Evolutionary conservation across 1,140 invertebrate genomes (phyloP).

Genomic region (Caenorhabditis brenneri): DNA sequence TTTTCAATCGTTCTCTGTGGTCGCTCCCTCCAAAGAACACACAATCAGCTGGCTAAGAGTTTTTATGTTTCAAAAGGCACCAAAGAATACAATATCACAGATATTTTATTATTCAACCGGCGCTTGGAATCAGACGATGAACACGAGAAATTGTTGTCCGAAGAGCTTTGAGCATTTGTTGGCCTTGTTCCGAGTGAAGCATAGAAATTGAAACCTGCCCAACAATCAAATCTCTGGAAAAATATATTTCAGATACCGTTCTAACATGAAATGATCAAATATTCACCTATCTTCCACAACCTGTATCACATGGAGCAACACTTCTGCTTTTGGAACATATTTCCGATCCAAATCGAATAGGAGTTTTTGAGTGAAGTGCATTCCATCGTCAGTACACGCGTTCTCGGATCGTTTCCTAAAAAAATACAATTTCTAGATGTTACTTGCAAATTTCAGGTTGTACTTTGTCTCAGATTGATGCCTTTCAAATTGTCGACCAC

Average conservation of each 20-base stretch:
- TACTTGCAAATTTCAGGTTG: no score
- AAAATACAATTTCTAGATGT: not conserved
- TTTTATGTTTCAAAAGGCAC: not conserved
- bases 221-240: not conserved
- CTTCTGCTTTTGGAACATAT: slow-evolving; percentile 9
- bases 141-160: not conserved
- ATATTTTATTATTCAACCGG: slow-evolving; percentile 10
- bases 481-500: not conserved
- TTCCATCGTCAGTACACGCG: slow-evolving; percentile 17
- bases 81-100: not conserved
- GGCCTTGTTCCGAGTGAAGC: slow-evolving; percentile 19
- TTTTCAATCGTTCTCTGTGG: slow-evolving; percentile 22
- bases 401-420: not conserved
- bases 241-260: not conserved
- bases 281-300: not conserved
- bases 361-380: slow-evolving; percentile 14
- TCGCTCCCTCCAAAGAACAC: not conserved
- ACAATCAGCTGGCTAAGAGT: not conserved
- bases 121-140: slow-evolving; percentile 22
- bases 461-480: slow-evolving; percentile 1
- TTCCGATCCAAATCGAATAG: slow-evolving; percentile 21
- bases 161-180: slow-evolving; percentile 2
- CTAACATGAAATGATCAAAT: not conserved
- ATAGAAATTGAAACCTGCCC: slow-evolving; percentile 24
- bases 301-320: slow-evolving; percentile 4